phyloP scores from a whole-genome alignment of 2,113 vertebrate species.

The Mustela lutreola region DNA sequence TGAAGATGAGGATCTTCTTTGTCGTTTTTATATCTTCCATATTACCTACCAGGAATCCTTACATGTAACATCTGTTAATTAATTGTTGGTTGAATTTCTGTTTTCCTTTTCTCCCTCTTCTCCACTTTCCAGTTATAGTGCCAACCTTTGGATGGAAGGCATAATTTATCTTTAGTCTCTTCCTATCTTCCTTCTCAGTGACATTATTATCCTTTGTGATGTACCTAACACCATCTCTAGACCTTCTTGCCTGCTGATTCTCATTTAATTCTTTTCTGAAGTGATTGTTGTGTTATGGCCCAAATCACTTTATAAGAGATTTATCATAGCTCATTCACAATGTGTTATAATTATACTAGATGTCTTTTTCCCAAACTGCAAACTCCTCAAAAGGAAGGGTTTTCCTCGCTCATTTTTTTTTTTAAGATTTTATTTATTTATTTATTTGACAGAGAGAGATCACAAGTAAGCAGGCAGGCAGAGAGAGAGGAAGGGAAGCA shows the following conservation, averaged over 20 bases:
- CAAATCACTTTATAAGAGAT: not conserved
- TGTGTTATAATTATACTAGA: not conserved
- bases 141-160: not conserved
- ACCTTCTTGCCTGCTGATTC: not conserved
- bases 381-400: not conserved
- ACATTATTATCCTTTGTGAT: not conserved
- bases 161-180: not conserved
- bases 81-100: conserved; percentile 5
- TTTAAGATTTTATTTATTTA: too few relatives aligned
- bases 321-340: not conserved
- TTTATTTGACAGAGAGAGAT: too few relatives aligned
- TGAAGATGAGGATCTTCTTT: not conserved
- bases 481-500: too few relatives aligned
- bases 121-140: not conserved
- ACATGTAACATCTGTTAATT: conserved; percentile 4
- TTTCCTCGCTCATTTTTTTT: not conserved
- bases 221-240: not conserved
- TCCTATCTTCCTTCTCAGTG: not conserved
- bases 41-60: not conserved
- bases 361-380: not conserved
- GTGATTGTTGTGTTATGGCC: not conserved
- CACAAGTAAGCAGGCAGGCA: too few relatives aligned
- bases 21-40: conserved; percentile 33
- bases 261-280: not conserved
- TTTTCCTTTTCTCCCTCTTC: not conserved